Evolutionary conservation across 2,113 vertebrate genomes (phyloP).

Genomic region (Junco hyemalis): DNA sequence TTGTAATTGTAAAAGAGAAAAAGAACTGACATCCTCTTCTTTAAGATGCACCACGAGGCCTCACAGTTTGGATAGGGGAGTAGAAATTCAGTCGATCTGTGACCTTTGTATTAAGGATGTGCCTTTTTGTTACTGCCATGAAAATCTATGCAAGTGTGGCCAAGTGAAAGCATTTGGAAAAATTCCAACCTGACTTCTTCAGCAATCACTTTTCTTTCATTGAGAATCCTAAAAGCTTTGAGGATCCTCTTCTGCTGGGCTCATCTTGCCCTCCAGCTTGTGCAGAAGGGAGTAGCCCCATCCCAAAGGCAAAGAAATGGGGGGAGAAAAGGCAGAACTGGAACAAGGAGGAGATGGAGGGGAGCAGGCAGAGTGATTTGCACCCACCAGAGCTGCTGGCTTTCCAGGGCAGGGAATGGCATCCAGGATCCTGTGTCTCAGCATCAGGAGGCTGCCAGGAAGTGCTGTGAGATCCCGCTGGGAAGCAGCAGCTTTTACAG

Average conservation of each 20-base stretch:
- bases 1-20: conserved; percentile 55
- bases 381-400: not conserved
- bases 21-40: conserved; percentile 44
- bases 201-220: not conserved
- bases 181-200: not conserved
- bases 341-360: not conserved
- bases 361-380: not conserved
- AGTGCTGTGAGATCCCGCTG: not conserved
- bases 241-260: not conserved
- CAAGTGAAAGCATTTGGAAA: not conserved
- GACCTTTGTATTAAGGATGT: conserved; percentile 33
- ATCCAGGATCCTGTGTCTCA: not conserved
- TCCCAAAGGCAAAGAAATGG: not conserved
- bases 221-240: not conserved
- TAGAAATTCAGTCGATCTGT: conserved; percentile 5
- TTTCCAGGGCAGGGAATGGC: not conserved
- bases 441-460: not conserved
- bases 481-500: not conserved
- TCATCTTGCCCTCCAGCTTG: not conserved
- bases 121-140: not conserved
- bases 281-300: not conserved
- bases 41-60: conserved; percentile 23
- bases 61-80: not conserved
- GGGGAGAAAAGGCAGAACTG: not conserved
- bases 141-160: not conserved